Conservation (phyloP, 2,113 vertebrate species). For the Bubalus kerabau region DNA sequence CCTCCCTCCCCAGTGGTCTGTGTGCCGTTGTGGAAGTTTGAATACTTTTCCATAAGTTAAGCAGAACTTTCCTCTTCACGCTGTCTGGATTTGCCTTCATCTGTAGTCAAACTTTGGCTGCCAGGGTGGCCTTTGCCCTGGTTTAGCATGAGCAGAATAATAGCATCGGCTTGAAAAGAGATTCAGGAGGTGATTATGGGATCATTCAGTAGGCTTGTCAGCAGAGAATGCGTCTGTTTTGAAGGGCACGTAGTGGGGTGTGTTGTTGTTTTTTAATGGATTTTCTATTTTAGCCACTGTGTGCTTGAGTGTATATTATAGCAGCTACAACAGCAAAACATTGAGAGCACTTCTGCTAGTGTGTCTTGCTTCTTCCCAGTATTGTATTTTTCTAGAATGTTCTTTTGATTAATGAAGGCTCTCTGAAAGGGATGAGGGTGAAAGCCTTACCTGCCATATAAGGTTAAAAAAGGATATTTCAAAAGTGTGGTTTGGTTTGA, state of each 20-base stretch:
- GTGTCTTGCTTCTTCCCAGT: neutral
- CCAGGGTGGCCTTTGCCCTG: neutral
- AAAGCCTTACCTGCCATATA: neutral
- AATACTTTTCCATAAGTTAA: neutral
- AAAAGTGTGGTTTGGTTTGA: neutral
- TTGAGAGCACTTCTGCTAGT: neutral
- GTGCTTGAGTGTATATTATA: neutral
- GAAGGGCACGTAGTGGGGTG: neutral
- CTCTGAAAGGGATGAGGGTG: neutral
- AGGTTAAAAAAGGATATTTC: conserved; percentile 13
- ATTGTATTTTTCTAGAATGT: conserved; percentile 32
- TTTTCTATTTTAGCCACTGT: neutral
- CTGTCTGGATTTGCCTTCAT: conserved; percentile 28
- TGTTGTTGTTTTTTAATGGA: neutral
- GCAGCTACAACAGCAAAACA: neutral
- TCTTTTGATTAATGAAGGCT: conserved; percentile 6
- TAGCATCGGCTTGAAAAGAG: conserved; percentile 12
- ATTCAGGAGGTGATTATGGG: neutral
- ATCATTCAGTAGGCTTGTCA: conserved; percentile 38
- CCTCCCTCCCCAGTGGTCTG: neutral
- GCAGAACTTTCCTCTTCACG: neutral
- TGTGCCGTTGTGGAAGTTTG: neutral
- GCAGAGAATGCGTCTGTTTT: conserved; percentile 29
- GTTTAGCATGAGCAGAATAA: conserved; percentile 50
- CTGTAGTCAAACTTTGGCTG: neutral